phyloP scores from a whole-genome alignment of 2,797 vertebrate genomes.

The Sitta carolinensis region DNA sequence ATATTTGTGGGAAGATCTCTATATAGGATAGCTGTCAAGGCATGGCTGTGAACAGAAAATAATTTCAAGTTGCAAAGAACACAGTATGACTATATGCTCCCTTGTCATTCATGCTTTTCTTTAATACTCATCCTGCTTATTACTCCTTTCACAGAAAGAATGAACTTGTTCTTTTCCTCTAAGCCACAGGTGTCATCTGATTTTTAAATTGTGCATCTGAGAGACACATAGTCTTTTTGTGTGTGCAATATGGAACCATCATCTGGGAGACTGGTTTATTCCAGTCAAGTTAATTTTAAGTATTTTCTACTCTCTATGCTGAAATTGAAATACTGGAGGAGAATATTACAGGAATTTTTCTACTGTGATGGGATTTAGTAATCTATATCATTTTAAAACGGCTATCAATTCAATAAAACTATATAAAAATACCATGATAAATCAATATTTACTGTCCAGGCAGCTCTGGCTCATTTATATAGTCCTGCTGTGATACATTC shows the following conservation, averaged over 20 bases:
- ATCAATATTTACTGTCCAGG: conserved; percentile 28
- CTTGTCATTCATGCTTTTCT: not conserved
- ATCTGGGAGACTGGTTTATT: not conserved
- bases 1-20: not conserved
- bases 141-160: not conserved
- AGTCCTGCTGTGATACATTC: not conserved
- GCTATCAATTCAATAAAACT: conserved; percentile 55
- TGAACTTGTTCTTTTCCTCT: not conserved
- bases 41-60: not conserved
- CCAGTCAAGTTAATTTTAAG: not conserved
- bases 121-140: not conserved
- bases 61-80: not conserved
- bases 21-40: not conserved
- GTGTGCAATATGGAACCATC: not conserved
- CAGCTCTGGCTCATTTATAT: conserved; percentile 1
- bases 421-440: not conserved
- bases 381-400: conserved; percentile 57
- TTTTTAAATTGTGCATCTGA: not conserved
- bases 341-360: conserved; percentile 31
- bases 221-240: not conserved
- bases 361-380: conserved; percentile 10
- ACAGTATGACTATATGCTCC: not conserved
- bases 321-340: not conserved
- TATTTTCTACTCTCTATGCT: not conserved
- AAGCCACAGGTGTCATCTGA: not conserved